Evolutionary conservation across 2,888 invertebrate species (phyloP).

Genomic region (Dichetophora obliterata): DNA sequence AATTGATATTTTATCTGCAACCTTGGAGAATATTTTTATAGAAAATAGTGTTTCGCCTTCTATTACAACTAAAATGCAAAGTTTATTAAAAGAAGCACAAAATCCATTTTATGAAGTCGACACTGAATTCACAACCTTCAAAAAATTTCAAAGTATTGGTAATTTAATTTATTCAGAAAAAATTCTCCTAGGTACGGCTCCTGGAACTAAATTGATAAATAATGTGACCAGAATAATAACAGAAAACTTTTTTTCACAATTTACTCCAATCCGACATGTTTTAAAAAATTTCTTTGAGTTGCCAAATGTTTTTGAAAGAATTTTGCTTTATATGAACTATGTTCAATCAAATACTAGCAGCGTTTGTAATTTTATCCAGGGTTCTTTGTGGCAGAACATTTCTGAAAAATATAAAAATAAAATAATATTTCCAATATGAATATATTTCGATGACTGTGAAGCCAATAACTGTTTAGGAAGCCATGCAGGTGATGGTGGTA

Average conservation of each 20-base stretch:
- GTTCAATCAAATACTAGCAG: background rate
- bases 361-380: background rate
- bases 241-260: background rate
- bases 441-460: background rate
- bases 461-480: background rate
- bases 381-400: background rate
- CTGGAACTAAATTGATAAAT: background rate
- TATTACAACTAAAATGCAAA: no score
- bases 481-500: background rate
- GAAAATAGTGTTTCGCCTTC: no score
- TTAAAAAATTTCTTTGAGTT: background rate
- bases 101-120: no score
- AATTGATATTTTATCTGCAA: no score
- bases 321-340: background rate
- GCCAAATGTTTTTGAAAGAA: background rate
- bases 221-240: background rate
- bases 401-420: background rate
- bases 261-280: background rate
- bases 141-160: background rate
- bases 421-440: background rate
- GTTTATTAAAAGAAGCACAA: no score
- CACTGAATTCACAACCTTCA: no score
- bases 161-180: background rate
- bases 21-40: no score
- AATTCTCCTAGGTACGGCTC: background rate